phyloP scores from a whole-genome alignment of 2,888 invertebrate species.

The Cheilosia variabilis region DNA sequence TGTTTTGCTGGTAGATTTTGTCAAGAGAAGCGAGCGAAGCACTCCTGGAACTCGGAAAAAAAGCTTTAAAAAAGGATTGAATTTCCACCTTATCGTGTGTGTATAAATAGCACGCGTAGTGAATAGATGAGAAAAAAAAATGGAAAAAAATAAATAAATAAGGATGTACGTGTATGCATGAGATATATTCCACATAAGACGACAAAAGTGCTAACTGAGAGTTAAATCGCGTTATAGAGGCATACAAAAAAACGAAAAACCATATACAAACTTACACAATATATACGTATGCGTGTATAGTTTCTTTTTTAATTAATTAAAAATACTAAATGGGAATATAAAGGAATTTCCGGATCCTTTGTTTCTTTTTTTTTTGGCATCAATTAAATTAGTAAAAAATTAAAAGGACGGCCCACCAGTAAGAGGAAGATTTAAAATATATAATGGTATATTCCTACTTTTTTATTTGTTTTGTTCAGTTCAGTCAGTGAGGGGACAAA shows the following conservation, averaged over 20 bases:
- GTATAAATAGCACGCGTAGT: slow-evolving; percentile 59
- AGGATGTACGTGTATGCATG: slow-evolving; percentile 25
- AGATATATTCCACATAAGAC: slow-evolving; percentile 36
- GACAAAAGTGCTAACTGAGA: slow-evolving; percentile 60
- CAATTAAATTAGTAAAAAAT: slow-evolving; percentile 37
- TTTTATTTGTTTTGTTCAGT: not conserved
- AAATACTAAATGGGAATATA: slow-evolving; percentile 58
- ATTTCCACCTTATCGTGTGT: slow-evolving; percentile 54
- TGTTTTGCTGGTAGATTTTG: slow-evolving; percentile 31
- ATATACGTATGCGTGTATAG: slow-evolving; percentile 7
- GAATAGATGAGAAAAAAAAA: slow-evolving; percentile 14
- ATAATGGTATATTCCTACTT: no score
- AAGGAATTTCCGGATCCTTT: slow-evolving; percentile 52
- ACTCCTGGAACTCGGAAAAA: slow-evolving; percentile 60
- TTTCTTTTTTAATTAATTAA: slow-evolving; percentile 57
- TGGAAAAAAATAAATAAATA: not conserved
- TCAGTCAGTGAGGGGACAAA: no score
- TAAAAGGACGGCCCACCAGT: not conserved
- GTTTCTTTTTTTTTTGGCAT: slow-evolving; percentile 14
- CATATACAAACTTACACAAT: slow-evolving; percentile 20
- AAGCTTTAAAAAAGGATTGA: slow-evolving; percentile 63
- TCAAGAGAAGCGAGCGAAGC: slow-evolving; percentile 36
- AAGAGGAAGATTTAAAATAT: not conserved
- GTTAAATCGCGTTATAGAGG: slow-evolving; percentile 53
- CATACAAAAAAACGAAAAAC: slow-evolving; percentile 40